Conservation (phyloP, 2,888 invertebrate species). For the Tortricodes alternella region DNA sequence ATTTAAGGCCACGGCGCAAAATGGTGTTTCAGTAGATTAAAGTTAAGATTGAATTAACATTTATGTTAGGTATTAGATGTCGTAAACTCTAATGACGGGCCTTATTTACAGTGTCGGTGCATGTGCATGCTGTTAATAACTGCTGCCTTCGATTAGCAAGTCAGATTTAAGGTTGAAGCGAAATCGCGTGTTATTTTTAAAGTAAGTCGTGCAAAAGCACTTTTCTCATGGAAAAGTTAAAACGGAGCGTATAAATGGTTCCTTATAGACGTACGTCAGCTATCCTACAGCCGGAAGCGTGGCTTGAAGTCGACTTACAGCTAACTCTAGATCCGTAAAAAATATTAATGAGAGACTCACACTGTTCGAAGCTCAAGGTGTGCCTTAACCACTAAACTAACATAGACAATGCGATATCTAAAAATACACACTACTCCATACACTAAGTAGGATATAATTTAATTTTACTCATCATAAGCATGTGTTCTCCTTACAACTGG, state of each 20-base stretch:
- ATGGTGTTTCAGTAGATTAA: slow-evolving; percentile 81
- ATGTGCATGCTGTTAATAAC: slow-evolving; percentile 11
- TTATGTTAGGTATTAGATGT: slow-evolving; percentile 62
- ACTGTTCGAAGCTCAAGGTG: slow-evolving; percentile 78
- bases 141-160: slow-evolving; percentile 16
- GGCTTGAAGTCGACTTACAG: slow-evolving; percentile 42
- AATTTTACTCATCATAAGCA: slow-evolving; percentile 79
- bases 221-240: slow-evolving; percentile 35
- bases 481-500: slow-evolving; percentile 74
- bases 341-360: slow-evolving; percentile 74
- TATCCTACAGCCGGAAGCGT: slow-evolving; percentile 54
- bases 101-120: slow-evolving; percentile 60
- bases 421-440: slow-evolving; percentile 80
- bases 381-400: slow-evolving; percentile 77
- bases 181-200: slow-evolving; percentile 35
- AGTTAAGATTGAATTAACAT: slow-evolving; percentile 59
- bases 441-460: slow-evolving; percentile 76
- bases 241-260: slow-evolving; percentile 54
- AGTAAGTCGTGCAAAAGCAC: slow-evolving; percentile 47
- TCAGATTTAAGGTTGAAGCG: slow-evolving; percentile 13
- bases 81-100: slow-evolving; percentile 62
- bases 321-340: slow-evolving; percentile 55
- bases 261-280: slow-evolving; percentile 33
- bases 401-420: slow-evolving; percentile 81
- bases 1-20: slow-evolving; percentile 82